phyloP scores from a whole-genome alignment of 2,113 vertebrate genomes.

The Sclerurus mexicanus region DNA sequence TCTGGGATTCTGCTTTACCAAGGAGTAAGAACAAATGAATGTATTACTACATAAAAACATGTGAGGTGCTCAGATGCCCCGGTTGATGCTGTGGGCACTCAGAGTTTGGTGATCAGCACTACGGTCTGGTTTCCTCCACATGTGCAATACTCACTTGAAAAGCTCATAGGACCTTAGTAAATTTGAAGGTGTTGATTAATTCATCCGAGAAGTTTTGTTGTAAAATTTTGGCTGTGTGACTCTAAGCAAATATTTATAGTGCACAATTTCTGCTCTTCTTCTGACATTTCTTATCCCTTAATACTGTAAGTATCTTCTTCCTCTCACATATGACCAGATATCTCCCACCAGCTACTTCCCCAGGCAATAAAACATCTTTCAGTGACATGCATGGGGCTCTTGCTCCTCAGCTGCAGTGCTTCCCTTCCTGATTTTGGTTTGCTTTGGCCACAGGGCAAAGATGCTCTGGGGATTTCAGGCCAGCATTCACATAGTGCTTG shows the following conservation, averaged over 20 bases:
- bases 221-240: neutral
- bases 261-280: neutral
- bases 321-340: rapidly evolving
- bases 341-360: neutral
- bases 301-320: neutral
- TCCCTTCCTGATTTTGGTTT: neutral
- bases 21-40: neutral
- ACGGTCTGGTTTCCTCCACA: rapidly evolving
- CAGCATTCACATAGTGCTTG: neutral
- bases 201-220: neutral
- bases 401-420: neutral
- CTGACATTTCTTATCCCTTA: neutral
- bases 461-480: neutral
- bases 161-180: neutral
- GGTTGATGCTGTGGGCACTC: neutral
- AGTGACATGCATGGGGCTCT: rapidly evolving
- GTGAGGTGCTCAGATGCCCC: neutral
- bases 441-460: neutral
- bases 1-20: neutral
- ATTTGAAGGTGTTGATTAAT: neutral
- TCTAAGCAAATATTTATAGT: neutral
- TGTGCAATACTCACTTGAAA: neutral
- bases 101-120: neutral
- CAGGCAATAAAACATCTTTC: neutral
- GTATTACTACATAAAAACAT: neutral